These are phyloP conservation scores for Halichondria panicea DNA, from an alignment of 37 sponge, comb jelly and placozoan species.

Conservation along the genomic window DNA sequence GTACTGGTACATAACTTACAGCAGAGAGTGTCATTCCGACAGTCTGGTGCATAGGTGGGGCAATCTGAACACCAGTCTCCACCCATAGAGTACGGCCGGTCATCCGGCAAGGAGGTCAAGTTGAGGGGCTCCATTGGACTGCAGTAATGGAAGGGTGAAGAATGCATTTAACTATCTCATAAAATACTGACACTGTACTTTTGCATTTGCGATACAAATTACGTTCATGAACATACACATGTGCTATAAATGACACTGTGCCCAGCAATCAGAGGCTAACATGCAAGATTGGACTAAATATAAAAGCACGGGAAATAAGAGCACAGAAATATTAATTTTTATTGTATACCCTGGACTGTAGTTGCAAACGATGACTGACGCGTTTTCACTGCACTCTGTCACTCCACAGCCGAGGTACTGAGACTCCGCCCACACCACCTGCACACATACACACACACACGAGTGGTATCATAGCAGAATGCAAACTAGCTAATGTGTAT, in stretches of 20 bases:
- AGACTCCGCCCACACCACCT: constrained; percentile 1
- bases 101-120: neutral
- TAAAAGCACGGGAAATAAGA: too few relatives aligned
- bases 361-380: neutral
- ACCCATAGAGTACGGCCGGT: constrained; percentile 12
- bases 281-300: too few relatives aligned
- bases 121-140: too few relatives aligned
- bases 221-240: neutral
- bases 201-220: neutral
- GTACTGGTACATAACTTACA: constrained; percentile 6
- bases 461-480: too few relatives aligned
- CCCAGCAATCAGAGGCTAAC: too few relatives aligned
- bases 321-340: too few relatives aligned
- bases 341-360: constrained; percentile 1
- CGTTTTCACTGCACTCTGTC: too few relatives aligned
- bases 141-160: too few relatives aligned
- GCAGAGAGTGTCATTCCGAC: constrained; percentile 9
- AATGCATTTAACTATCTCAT: too few relatives aligned
- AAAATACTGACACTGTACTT: neutral
- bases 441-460: too few relatives aligned
- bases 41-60: neutral
- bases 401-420: neutral
- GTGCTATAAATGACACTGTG: neutral
- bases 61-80: constrained; percentile 10
- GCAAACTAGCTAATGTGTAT: too few relatives aligned